Percentiles rank a stretch among this genome's conserved stretches.
Conservation (phyloP, 2,888 invertebrate genomes). For the Sthenelais limicola region DNA sequence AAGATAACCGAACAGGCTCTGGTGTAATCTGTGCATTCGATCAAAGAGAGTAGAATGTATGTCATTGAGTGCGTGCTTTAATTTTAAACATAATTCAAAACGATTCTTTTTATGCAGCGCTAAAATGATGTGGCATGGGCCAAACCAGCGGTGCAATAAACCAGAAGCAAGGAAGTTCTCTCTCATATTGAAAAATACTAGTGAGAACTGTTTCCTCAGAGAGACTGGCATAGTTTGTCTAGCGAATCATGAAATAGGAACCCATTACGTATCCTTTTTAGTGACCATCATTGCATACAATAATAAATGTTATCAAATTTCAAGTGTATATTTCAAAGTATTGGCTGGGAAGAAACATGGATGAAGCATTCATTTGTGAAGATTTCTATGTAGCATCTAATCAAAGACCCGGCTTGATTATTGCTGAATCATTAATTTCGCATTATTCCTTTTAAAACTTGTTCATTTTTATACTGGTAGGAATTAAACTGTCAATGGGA, state of each 20-base stretch:
- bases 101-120: too few species aligned
- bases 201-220: constrained; percentile 66
- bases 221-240: constrained; percentile 66
- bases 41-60: too few species aligned
- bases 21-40: too few species aligned
- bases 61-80: too few species aligned
- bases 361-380: background rate
- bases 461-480: too few species aligned
- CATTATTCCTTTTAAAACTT: too few species aligned
- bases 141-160: constrained; percentile 59
- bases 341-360: background rate
- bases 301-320: constrained; percentile 1
- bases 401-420: too few species aligned
- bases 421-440: too few species aligned
- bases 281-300: too few species aligned
- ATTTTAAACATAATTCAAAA: too few species aligned
- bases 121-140: constrained; percentile 69
- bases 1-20: too few species aligned
- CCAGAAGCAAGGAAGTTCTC: constrained; percentile 67
- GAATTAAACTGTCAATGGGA: too few species aligned
- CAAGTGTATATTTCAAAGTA: background rate
- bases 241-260: constrained; percentile 71
- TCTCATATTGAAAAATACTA: constrained; percentile 64
- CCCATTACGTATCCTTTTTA: constrained; percentile 71
- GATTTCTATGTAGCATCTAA: background rate